These are phyloP conservation scores for Camarhynchus parvulus DNA, from an alignment of 2,113 vertebrate genomes.

Conservation along the genomic window DNA sequence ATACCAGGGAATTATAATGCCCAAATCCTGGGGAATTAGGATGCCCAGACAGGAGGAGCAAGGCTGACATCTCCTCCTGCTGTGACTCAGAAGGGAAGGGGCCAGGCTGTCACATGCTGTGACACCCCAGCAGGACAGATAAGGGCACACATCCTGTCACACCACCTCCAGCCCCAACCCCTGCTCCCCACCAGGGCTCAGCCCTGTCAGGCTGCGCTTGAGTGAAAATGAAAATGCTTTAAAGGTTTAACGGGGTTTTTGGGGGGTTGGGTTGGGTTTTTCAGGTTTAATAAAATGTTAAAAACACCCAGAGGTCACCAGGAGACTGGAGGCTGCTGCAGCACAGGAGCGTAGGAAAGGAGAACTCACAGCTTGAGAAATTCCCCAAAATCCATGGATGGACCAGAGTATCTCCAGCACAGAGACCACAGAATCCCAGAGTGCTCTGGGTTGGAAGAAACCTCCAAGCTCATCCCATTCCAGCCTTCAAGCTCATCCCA, in stretches of 20 bases:
- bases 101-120: background rate
- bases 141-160: background rate
- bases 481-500: background rate
- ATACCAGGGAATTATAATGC: rapidly evolving
- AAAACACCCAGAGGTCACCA: background rate
- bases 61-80: background rate
- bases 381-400: background rate
- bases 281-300: background rate
- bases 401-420: background rate
- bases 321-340: background rate
- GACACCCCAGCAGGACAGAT: background rate
- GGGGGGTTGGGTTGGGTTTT: background rate
- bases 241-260: background rate
- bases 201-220: background rate
- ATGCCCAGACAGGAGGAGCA: background rate
- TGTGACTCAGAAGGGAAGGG: background rate
- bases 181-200: background rate
- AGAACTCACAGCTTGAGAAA: background rate
- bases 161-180: rapidly evolving
- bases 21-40: background rate
- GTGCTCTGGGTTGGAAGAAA: background rate
- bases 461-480: background rate
- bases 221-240: background rate
- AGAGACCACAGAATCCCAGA: background rate
- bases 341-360: background rate